Percentiles rank a stretch among this genome's conserved stretches.
phyloP scores from a whole-genome alignment of 2,888 invertebrate genomes.

The Bhutanitis thaidina region DNA sequence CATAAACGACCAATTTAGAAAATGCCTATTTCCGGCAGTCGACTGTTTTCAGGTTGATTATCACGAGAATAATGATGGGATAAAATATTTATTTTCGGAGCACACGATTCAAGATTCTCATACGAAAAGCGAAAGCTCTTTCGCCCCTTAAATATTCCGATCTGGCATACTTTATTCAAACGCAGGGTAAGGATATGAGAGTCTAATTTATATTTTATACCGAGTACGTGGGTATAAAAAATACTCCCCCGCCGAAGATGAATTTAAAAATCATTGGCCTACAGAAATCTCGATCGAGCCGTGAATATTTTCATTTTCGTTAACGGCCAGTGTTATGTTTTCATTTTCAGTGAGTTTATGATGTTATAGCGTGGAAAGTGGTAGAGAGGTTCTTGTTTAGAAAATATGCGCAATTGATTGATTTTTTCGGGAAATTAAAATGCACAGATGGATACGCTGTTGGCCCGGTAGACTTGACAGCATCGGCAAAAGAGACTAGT shows the following conservation, averaged over 20 bases:
- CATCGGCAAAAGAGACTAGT: no score
- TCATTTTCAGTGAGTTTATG: background rate
- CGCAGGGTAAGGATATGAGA: conserved; percentile 27
- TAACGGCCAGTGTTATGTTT: background rate
- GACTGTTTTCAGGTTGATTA: no score
- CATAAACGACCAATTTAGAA: no score
- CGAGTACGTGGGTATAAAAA: conserved; percentile 25
- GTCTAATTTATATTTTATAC: conserved; percentile 40
- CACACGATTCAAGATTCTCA: background rate
- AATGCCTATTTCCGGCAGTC: no score
- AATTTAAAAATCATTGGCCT: conserved; percentile 36
- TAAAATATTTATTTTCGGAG: no score
- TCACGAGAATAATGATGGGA: no score
- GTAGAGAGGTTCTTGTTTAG: no score
- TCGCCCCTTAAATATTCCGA: conserved; percentile 26
- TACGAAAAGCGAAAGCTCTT: background rate
- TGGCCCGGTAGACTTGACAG: no score
- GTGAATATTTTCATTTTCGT: conserved; percentile 32
- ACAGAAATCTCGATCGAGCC: conserved; percentile 29
- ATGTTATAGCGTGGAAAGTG: no score
- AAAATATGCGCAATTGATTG: no score
- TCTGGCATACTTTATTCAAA: conserved; percentile 30
- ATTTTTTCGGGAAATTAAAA: no score
- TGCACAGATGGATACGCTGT: no score
- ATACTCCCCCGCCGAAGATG: conserved; percentile 29